Evolutionary conservation across 2,797 vertebrate genomes (phyloP).

Genomic region (Propithecus deckenii): DNA sequence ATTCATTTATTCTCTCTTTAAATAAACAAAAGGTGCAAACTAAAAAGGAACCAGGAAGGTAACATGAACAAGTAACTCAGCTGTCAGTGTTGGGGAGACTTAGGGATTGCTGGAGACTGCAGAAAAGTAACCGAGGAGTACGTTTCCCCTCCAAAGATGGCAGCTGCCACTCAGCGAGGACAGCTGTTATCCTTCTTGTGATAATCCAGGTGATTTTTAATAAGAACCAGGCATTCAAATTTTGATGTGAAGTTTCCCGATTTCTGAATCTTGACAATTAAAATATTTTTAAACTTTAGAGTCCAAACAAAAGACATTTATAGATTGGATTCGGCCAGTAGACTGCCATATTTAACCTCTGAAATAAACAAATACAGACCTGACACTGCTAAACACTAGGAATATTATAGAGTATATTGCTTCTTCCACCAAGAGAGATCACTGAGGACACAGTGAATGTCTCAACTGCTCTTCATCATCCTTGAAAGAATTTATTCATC

Average conservation of each 20-base stretch:
- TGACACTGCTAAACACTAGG: fast-evolving
- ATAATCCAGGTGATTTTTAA: neutral
- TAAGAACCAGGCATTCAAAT: neutral
- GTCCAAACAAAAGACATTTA: neutral
- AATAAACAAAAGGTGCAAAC: neutral
- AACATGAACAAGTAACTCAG: neutral
- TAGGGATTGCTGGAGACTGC: neutral
- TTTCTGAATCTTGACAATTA: neutral
- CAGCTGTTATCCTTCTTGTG: neutral
- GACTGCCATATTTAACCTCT: neutral
- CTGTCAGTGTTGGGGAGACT: neutral
- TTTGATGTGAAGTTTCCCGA: neutral
- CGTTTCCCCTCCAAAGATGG: neutral
- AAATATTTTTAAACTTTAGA: neutral
- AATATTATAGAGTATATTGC: fast-evolving
- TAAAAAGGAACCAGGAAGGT: neutral
- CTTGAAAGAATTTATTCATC: neutral
- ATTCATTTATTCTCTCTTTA: neutral
- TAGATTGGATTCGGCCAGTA: neutral
- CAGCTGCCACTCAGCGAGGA: neutral
- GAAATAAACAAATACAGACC: neutral
- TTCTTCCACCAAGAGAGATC: neutral
- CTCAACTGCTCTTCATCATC: neutral
- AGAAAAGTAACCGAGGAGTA: neutral
- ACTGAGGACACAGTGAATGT: neutral